phyloP scores from a whole-genome alignment of 1,140 invertebrate species.

The Drosophila nasuta region DNA sequence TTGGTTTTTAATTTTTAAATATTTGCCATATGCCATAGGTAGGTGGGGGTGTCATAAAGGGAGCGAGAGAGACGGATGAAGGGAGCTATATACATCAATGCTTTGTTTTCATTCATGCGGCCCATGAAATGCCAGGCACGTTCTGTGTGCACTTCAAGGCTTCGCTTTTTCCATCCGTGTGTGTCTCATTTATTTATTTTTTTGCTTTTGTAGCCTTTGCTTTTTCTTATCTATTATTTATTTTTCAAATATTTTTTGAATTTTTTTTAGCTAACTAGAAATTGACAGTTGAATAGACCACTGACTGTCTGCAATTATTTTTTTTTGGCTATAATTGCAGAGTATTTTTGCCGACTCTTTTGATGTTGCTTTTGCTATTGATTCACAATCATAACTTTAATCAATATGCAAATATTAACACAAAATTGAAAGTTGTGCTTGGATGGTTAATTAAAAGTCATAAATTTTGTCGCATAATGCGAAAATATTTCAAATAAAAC shows the following conservation, averaged over 20 bases:
- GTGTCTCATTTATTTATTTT: constrained; percentile 14
- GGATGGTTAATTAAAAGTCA: constrained; percentile 72
- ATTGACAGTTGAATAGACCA: constrained; percentile 64
- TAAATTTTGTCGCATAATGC: constrained; percentile 70
- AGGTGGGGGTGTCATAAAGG: neutral
- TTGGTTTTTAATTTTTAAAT: constrained; percentile 65
- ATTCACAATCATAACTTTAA: constrained; percentile 37
- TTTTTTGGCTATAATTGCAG: neutral
- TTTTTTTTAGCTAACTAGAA: constrained; percentile 60
- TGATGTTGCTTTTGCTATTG: neutral
- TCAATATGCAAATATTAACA: constrained; percentile 68
- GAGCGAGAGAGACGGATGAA: neutral
- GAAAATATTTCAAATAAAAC: constrained; percentile 55
- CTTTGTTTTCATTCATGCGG: constrained; percentile 59
- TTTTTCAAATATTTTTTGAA: constrained; percentile 8
- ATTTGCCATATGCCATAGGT: constrained; percentile 39
- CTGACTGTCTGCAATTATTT: constrained; percentile 1
- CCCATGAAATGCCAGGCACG: constrained; percentile 61
- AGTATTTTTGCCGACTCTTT: neutral
- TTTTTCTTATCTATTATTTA: constrained; percentile 51
- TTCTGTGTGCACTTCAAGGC: constrained; percentile 56
- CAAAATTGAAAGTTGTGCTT: constrained; percentile 63
- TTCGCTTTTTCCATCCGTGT: constrained; percentile 44
- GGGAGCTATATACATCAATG: constrained; percentile 37
- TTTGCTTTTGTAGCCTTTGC: constrained; percentile 26